phyloP scores from a whole-genome alignment of 2,888 invertebrate genomes.

The Steinernema carpocapsae region DNA sequence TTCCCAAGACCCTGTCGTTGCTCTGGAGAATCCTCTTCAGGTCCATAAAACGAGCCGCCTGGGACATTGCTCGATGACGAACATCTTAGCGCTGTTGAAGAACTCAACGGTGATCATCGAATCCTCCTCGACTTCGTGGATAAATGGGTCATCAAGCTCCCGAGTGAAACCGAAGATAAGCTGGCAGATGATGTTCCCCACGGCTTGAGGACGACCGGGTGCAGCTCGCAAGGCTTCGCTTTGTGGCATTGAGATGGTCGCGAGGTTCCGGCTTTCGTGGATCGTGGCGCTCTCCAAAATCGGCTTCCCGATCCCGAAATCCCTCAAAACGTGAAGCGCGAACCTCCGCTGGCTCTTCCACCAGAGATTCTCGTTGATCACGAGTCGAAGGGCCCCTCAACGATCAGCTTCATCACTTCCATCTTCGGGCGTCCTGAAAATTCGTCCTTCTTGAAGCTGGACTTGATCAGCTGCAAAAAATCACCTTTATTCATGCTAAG shows the following conservation, averaged over 20 bases:
- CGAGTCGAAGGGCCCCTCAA: conserved; percentile 48
- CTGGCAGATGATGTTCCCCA: conserved; percentile 52
- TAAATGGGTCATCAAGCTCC: conserved; percentile 47
- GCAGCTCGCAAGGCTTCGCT: conserved; percentile 40
- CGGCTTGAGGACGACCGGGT: conserved; percentile 45
- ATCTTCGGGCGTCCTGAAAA: conserved; percentile 49
- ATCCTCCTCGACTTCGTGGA: conserved; percentile 48
- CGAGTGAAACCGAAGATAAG: conserved; percentile 49
- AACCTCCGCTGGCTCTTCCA: conserved; percentile 51
- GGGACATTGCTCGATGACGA: conserved; percentile 49
- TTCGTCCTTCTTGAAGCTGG: conserved; percentile 45
- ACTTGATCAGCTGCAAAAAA: conserved; percentile 1
- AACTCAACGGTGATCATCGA: conserved; percentile 48
- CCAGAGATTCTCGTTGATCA: conserved; percentile 51
- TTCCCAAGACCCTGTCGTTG: conserved; percentile 47
- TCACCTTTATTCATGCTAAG: conserved; percentile 30
- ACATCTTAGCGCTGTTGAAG: conserved; percentile 49
- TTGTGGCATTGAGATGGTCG: too few relatives aligned
- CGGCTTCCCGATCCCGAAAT: conserved; percentile 49
- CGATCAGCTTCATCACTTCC: conserved; percentile 48
- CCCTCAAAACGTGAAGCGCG: conserved; percentile 48
- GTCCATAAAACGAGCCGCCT: conserved; percentile 10
- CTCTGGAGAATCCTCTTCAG: conserved; percentile 22
- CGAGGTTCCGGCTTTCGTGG: conserved; percentile 43
- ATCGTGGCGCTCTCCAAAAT: conserved; percentile 45